These are phyloP conservation scores for Heliconius aoede DNA, from an alignment of 2,888 invertebrate genomes.

Conservation along the genomic window DNA sequence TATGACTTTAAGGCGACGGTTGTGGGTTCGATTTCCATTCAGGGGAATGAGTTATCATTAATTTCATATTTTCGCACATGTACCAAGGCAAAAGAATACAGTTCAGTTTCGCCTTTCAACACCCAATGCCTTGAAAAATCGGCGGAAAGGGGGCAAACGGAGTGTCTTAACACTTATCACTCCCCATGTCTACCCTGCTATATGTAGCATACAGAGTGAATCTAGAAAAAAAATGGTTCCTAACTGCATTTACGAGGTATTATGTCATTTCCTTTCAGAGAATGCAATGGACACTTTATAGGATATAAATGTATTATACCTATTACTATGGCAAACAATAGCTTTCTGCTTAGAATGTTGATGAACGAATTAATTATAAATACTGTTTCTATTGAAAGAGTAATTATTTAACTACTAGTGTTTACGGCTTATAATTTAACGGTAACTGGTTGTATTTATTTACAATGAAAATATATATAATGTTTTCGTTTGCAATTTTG, in stretches of 20 bases:
- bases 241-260: not conserved
- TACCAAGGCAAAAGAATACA: too few relatives aligned
- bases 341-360: constrained; percentile 15
- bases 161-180: too few relatives aligned
- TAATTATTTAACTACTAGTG: not conserved
- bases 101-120: too few relatives aligned
- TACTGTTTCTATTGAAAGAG: constrained; percentile 15
- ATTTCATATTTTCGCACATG: too few relatives aligned
- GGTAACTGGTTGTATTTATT: not conserved
- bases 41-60: too few relatives aligned
- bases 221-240: not conserved
- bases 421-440: not conserved
- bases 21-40: too few relatives aligned
- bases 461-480: not conserved
- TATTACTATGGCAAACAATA: constrained; percentile 28
- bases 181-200: too few relatives aligned
- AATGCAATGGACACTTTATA: not conserved
- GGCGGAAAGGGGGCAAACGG: too few relatives aligned
- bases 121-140: too few relatives aligned
- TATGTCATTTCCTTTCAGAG: constrained; percentile 14
- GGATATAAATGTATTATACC: constrained; percentile 1
- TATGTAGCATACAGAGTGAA: too few relatives aligned
- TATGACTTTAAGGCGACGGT: too few relatives aligned
- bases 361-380: constrained; percentile 16
- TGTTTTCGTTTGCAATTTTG: not conserved